Evolutionary conservation across 2,113 vertebrate genomes (phyloP).

Genomic region (Limanda limanda): DNA sequence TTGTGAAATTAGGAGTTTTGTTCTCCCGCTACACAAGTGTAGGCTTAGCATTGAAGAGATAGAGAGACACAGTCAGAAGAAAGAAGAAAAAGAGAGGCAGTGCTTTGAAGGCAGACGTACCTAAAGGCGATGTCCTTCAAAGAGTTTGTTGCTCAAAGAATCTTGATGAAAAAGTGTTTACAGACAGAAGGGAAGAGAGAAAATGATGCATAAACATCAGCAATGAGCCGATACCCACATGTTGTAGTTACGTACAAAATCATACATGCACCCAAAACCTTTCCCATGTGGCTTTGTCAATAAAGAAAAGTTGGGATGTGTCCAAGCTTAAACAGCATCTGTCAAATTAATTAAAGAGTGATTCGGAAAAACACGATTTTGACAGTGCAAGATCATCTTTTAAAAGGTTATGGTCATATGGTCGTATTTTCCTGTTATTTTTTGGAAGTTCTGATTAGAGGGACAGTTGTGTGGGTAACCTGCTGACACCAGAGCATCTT

Average conservation of each 20-base stretch:
- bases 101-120: constrained; percentile 69
- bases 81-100: constrained; percentile 44
- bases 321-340: constrained; percentile 29
- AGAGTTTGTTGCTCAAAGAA: constrained; percentile 67
- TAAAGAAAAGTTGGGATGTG: constrained; percentile 20
- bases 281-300: constrained; percentile 23
- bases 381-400: neutral
- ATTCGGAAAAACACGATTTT: constrained; percentile 20
- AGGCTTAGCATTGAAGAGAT: constrained; percentile 65
- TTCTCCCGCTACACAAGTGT: constrained; percentile 61
- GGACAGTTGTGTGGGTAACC: neutral
- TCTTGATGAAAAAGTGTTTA: constrained; percentile 66
- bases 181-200: constrained; percentile 32
- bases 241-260: neutral
- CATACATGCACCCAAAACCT: constrained; percentile 22
- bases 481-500: neutral
- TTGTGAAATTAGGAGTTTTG: constrained; percentile 61
- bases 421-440: neutral
- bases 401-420: neutral
- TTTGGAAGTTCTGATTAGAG: neutral
- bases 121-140: constrained; percentile 75
- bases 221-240: constrained; percentile 54
- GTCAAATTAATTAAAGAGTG: constrained; percentile 19
- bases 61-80: constrained; percentile 45
- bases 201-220: constrained; percentile 58